Base-by-base conservation (phyloP, 2,888 invertebrate genomes). In the Caenorhabditis angaria region DNA sequence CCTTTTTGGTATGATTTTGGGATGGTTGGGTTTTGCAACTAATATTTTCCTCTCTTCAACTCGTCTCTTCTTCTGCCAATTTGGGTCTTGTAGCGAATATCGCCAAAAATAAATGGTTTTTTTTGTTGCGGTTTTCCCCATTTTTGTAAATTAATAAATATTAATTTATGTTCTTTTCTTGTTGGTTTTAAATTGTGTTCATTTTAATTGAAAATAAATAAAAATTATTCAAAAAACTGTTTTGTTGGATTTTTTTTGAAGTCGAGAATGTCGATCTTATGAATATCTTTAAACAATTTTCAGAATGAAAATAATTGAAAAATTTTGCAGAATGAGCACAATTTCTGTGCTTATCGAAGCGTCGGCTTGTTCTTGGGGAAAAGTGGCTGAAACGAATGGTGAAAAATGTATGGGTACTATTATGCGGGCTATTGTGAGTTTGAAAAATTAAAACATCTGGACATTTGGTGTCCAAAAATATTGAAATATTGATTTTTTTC, bases 301-400 rank as follows among this genome's bases (percentile, higher is more conserved):
- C n/a, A n/a, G n/a, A n/a, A n/a, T n/a, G 48, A 48, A 48, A 48
- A 22, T 32, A 10, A 32, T 32, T 10, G 32, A 10, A 8, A 32
- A 32, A 32, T 32, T 32, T 32, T 32, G 32, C 5, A 32, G 10
- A 32, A 80, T 80, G 79, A 68, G 74, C 41, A 76, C 77, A 14
- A 20, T 80, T 35, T 75, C 79, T 10, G 55, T 80, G 0, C 24
- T 80, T 5, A 64, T 80, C n/a, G 79, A 80, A 58, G 61, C 65
- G 12, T 75, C 66, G 24, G 59, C 79, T 2, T 69, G 70, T 53
- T 72, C 79, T 3, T 80, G 79, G 79, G 79, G 79, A 12, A 76
- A 71, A 63, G 27, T 80, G 48, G 64, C 66, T 8, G 22, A 54
- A 22, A 48, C 51, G 18, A 69, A 76, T 59, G 79, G 79, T 12